These are phyloP conservation scores for Oikopleura dioica DNA, from an alignment of 23 tunicate species.

Conservation along the genomic window DNA sequence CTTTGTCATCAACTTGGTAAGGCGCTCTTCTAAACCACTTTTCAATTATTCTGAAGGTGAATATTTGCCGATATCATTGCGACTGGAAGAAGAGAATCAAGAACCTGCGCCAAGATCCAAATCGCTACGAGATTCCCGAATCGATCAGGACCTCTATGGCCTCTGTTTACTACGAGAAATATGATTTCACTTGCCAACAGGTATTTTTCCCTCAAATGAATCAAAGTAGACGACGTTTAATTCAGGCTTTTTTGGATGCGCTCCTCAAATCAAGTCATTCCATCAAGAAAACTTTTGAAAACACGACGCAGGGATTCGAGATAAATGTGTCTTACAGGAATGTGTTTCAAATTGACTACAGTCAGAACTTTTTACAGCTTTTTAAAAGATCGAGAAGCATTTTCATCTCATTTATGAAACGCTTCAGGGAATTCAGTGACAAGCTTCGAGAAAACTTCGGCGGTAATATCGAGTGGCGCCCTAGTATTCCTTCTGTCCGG, in stretches of 20 bases:
- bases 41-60: not conserved
- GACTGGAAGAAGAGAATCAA: conserved; percentile 1
- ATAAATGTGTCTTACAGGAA: no score
- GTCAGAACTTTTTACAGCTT: no score
- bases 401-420: no score
- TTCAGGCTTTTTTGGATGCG: conserved; percentile 13
- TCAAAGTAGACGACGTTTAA: no score
- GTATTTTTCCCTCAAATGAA: no score
- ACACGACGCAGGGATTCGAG: conserved; percentile 9
- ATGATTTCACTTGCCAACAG: conserved; percentile 12
- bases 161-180: not conserved
- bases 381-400: no score
- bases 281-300: not conserved
- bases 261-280: not conserved
- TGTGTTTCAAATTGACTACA: no score
- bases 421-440: no score
- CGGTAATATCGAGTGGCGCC: no score
- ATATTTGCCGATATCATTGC: conserved; percentile 8
- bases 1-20: not conserved
- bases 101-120: not conserved
- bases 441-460: no score
- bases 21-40: no score
- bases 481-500: no score
- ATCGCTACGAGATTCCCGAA: conserved; percentile 8
- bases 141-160: conserved; percentile 6